Percentiles rank a stretch among this genome's conserved stretches.
Evolutionary conservation across 1,140 invertebrate species (phyloP).

Genomic region (Ceratosolen solmsi): DNA sequence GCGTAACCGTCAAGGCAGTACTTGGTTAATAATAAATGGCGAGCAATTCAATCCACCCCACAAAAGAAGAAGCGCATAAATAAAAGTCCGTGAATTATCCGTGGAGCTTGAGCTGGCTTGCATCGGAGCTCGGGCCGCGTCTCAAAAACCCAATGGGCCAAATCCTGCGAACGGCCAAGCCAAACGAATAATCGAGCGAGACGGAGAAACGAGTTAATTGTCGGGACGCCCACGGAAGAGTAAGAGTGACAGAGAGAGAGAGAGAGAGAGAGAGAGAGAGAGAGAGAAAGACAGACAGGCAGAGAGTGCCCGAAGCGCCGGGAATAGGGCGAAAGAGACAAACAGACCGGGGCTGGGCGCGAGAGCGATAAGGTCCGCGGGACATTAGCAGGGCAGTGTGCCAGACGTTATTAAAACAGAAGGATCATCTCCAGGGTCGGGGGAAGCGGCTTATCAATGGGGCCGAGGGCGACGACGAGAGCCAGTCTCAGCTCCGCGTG

Average conservation of each 20-base stretch:
- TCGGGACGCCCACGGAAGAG: neutral
- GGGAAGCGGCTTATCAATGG: slow-evolving; percentile 46
- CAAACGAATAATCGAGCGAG: neutral
- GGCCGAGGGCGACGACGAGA: slow-evolving; percentile 6
- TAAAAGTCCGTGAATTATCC: neutral
- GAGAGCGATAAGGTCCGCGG: slow-evolving; percentile 36
- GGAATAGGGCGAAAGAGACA: neutral
- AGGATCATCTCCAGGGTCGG: slow-evolving; percentile 37
- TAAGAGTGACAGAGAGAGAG: neutral
- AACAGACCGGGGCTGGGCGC: neutral
- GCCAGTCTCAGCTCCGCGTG: slow-evolving; percentile 7
- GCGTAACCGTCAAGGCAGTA: neutral
- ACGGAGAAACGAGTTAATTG: slow-evolving; percentile 34
- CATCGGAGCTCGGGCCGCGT: neutral
- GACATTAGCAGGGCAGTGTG: slow-evolving; percentile 58
- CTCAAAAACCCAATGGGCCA: slow-evolving; percentile 23
- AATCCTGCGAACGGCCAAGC: slow-evolving; percentile 1
- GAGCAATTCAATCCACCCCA: neutral
- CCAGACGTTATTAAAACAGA: slow-evolving; percentile 59
- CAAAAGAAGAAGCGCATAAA: slow-evolving; percentile 9
- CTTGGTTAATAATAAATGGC: slow-evolving; percentile 1
- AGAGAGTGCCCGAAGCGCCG: neutral
- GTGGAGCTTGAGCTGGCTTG: no score
- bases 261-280: neutral
- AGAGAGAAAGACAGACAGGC: neutral